phyloP scores from a whole-genome alignment of 2,888 invertebrate genomes.

The Drosophila monieri region DNA sequence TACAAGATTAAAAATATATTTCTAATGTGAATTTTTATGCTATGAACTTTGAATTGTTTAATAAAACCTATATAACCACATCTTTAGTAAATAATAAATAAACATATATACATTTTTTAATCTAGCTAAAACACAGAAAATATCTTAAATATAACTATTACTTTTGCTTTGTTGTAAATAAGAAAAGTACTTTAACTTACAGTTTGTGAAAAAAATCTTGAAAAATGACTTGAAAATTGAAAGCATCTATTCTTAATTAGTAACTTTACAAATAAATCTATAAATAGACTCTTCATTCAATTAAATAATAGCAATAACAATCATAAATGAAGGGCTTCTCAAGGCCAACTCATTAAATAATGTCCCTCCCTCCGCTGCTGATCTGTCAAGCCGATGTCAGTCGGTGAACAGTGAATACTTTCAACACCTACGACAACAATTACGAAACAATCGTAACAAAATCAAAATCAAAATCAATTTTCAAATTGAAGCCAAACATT shows the following conservation, averaged over 20 bases:
- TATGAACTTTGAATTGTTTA: too few species aligned
- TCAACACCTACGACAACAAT: constrained; percentile 68
- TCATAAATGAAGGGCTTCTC: constrained; percentile 38
- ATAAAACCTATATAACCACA: too few species aligned
- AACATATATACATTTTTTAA: too few species aligned
- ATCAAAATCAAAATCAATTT: constrained; percentile 51
- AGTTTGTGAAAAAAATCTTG: too few species aligned
- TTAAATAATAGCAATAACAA: constrained; percentile 17
- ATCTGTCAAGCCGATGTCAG: constrained; percentile 64
- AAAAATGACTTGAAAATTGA: background rate
- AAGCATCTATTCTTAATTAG: constrained; percentile 16
- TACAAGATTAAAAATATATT: too few species aligned
- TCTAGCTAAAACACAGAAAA: too few species aligned
- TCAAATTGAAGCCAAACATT: constrained; percentile 66
- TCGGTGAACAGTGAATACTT: constrained; percentile 50
- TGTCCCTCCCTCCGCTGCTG: constrained; percentile 19
- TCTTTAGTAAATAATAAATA: too few species aligned
- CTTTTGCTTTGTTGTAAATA: too few species aligned
- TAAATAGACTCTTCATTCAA: constrained; percentile 16
- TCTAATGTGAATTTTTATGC: too few species aligned
- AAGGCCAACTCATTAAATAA: constrained; percentile 49
- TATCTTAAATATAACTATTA: too few species aligned
- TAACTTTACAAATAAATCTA: constrained; percentile 1
- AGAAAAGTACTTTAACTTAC: too few species aligned
- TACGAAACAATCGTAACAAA: constrained; percentile 70